Evolutionary conservation across 2,797 vertebrate genomes (phyloP).

Genomic region (Chelidonichthys spinosus): DNA sequence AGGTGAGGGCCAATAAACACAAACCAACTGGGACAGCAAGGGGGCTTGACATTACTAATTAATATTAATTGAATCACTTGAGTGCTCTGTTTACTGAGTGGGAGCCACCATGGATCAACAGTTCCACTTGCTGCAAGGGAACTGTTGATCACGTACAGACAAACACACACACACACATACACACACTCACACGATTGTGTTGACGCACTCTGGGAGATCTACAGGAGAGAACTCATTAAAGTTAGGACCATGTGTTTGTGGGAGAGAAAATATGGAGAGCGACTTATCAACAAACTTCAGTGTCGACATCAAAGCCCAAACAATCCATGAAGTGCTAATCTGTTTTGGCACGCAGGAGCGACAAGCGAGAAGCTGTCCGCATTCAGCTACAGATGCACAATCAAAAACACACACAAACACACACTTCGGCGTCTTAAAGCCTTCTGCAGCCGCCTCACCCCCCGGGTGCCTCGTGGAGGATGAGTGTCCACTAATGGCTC

Average conservation of each 20-base stretch:
- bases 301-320: slow-evolving; percentile 51
- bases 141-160: too few species aligned
- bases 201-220: slow-evolving; percentile 42
- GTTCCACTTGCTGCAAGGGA: slow-evolving; percentile 46
- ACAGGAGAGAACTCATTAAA: slow-evolving; percentile 58
- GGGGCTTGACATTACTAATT: slow-evolving; percentile 71
- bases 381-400: slow-evolving; percentile 1
- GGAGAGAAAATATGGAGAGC: background rate
- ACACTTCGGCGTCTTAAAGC: slow-evolving; percentile 26
- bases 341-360: slow-evolving; percentile 29
- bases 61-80: slow-evolving; percentile 72
- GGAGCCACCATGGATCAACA: slow-evolving; percentile 45
- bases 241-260: background rate
- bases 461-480: slow-evolving; percentile 41
- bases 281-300: slow-evolving; percentile 36
- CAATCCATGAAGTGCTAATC: slow-evolving; percentile 44
- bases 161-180: too few species aligned
- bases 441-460: slow-evolving; percentile 48
- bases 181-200: slow-evolving; percentile 13
- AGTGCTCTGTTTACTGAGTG: slow-evolving; percentile 69
- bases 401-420: slow-evolving; percentile 4
- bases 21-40: slow-evolving; percentile 34
- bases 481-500: slow-evolving; percentile 48
- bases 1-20: slow-evolving; percentile 14
- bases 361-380: slow-evolving; percentile 24